Evolutionary conservation across 2,888 invertebrate genomes (phyloP).

Genomic region (Chalcosyrphus nemorum): DNA sequence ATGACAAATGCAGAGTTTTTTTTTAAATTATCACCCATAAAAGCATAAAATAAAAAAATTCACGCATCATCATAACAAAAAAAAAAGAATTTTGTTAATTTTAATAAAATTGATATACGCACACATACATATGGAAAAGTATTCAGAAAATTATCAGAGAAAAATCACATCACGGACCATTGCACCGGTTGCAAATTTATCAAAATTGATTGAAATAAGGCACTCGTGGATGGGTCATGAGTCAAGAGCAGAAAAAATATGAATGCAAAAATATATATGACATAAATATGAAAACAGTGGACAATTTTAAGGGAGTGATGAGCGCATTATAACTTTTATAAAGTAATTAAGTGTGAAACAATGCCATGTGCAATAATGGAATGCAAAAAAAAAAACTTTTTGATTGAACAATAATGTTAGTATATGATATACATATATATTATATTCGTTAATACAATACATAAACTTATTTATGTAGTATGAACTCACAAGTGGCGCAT

Average conservation of each 20-base stretch:
- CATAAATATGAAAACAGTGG: neutral
- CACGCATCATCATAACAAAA: slow-evolving; percentile 6
- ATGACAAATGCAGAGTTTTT: neutral
- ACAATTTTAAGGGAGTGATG: neutral
- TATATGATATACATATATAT: slow-evolving; percentile 31
- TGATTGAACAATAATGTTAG: slow-evolving; percentile 60
- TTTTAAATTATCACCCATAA: slow-evolving; percentile 1
- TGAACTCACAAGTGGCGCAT: neutral
- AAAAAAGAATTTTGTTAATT: slow-evolving; percentile 8
- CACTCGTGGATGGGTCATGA: neutral
- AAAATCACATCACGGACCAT: slow-evolving; percentile 45
- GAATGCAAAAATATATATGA: neutral
- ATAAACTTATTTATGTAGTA: slow-evolving; percentile 2
- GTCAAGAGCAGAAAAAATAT: neutral
- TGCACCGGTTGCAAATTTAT: slow-evolving; percentile 44
- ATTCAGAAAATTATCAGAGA: neutral
- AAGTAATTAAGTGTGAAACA: slow-evolving; percentile 69
- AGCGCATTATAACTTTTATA: slow-evolving; percentile 67
- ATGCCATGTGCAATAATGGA: slow-evolving; percentile 64
- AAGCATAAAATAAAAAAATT: neutral
- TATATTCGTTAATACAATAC: slow-evolving; percentile 49
- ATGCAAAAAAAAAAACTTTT: slow-evolving; percentile 43
- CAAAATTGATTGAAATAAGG: slow-evolving; percentile 7
- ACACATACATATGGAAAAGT: neutral
- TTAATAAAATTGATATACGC: slow-evolving; percentile 3